Conservation (phyloP, 2,113 vertebrate species). For the Phrynosoma blainvillii region DNA sequence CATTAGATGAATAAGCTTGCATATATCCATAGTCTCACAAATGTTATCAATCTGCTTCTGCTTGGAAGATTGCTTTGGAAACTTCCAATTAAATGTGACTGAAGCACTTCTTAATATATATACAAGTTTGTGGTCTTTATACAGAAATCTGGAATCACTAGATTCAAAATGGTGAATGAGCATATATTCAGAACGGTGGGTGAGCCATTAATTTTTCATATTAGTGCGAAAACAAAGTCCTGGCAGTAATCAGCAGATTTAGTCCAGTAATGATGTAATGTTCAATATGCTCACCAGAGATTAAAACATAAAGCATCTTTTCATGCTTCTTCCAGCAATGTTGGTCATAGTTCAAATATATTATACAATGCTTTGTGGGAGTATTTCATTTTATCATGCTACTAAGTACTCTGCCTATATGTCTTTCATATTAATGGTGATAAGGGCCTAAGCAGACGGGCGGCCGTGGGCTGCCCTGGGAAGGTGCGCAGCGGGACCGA, state of each 20-base stretch:
- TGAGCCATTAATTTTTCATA: too few relatives aligned
- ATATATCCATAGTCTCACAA: not conserved
- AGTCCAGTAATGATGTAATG: not conserved
- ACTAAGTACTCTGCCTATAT: not conserved
- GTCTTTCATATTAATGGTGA: not conserved
- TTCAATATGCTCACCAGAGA: not conserved
- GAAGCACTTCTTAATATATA: not conserved
- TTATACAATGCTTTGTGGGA: not conserved
- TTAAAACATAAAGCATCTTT: not conserved
- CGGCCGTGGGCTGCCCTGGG: too few relatives aligned
- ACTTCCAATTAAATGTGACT: not conserved
- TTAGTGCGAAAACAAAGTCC: not conserved
- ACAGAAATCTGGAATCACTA: not conserved
- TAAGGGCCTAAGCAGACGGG: too few relatives aligned
- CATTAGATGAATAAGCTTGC: too few relatives aligned
- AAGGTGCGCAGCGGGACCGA: too few relatives aligned
- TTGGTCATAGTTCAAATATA: not conserved
- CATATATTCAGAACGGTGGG: not conserved
- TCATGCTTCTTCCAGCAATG: not conserved
- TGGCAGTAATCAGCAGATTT: not conserved
- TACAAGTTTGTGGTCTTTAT: not conserved
- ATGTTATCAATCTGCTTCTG: not conserved
- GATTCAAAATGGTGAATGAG: not conserved
- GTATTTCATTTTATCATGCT: too few relatives aligned
- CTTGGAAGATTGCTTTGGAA: not conserved